These are phyloP conservation scores for Aphodius sticticus DNA, from an alignment of 2,888 invertebrate species.

Conservation along the genomic window DNA sequence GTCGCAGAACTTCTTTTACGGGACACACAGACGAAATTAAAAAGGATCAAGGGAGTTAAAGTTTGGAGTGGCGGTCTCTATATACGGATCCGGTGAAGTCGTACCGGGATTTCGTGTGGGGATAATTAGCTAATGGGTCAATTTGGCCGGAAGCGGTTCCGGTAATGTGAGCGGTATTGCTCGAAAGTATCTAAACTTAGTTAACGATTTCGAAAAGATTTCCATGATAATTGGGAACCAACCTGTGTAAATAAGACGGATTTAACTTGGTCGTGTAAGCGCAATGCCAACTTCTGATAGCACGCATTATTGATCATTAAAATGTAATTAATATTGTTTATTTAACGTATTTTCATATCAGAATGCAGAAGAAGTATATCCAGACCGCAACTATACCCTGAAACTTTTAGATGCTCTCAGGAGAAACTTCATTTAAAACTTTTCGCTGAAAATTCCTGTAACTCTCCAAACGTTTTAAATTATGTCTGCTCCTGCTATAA, in stretches of 20 bases:
- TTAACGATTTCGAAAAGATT: not conserved
- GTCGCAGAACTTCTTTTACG: not conserved
- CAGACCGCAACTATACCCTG: too few species aligned
- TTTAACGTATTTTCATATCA: too few species aligned
- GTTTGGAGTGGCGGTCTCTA: not conserved
- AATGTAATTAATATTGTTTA: too few species aligned
- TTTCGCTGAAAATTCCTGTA: too few species aligned
- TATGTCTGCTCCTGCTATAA: too few species aligned
- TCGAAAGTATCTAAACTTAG: not conserved
- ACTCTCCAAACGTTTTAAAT: too few species aligned
- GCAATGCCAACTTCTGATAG: not conserved
- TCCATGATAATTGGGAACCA: not conserved
- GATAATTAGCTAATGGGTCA: not conserved
- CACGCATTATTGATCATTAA: too few species aligned
- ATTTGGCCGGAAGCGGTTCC: not conserved
- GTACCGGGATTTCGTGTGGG: slow-evolving; percentile 4
- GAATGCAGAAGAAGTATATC: too few species aligned
- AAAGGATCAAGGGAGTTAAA: not conserved
- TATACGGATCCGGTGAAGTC: not conserved
- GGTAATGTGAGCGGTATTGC: not conserved
- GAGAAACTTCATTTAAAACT: too few species aligned
- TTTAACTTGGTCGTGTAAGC: not conserved
- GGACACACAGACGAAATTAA: not conserved
- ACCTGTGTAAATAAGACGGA: not conserved
- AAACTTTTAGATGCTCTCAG: too few species aligned